phyloP scores from a whole-genome alignment of 2,113 vertebrate genomes.

The Castor canadensis region DNA sequence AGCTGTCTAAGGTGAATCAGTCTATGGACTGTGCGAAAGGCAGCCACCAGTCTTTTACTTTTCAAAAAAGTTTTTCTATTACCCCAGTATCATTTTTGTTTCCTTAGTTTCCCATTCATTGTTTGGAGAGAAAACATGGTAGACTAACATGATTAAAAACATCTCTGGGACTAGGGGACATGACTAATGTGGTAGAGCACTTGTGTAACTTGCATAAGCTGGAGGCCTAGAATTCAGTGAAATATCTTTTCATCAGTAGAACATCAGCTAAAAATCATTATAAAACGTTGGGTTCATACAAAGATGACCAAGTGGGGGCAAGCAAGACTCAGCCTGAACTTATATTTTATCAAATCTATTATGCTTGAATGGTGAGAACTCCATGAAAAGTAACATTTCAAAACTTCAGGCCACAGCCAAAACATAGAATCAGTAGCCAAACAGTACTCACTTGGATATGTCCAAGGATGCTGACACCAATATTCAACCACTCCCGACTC shows the following conservation, averaged over 20 bases:
- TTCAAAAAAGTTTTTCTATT: neutral
- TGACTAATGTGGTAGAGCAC: neutral
- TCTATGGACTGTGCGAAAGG: neutral
- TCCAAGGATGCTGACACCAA: neutral
- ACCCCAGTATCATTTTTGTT: constrained; percentile 22
- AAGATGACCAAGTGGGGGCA: constrained; percentile 67
- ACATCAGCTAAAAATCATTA: constrained; percentile 79
- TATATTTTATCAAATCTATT: constrained; percentile 61
- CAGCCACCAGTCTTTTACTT: neutral
- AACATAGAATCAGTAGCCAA: constrained; percentile 75
- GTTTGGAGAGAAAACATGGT: constrained; percentile 82
- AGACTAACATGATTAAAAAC: constrained; percentile 85
- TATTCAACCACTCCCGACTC: neutral
- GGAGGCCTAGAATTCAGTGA: neutral
- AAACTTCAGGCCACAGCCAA: constrained; percentile 42
- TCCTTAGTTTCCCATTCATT: constrained; percentile 80
- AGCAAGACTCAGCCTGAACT: constrained; percentile 60
- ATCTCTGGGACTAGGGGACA: constrained; percentile 57
- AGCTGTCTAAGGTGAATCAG: neutral
- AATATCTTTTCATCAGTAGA: constrained; percentile 61
- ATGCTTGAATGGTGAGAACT: constrained; percentile 35
- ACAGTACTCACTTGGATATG: constrained; percentile 57
- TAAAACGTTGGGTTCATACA: constrained; percentile 50
- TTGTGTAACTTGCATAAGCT: no score
- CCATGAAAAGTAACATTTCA: constrained; percentile 67